phyloP scores from a whole-genome alignment of 2,888 invertebrate genomes.

The Chymomyza caudatula region DNA sequence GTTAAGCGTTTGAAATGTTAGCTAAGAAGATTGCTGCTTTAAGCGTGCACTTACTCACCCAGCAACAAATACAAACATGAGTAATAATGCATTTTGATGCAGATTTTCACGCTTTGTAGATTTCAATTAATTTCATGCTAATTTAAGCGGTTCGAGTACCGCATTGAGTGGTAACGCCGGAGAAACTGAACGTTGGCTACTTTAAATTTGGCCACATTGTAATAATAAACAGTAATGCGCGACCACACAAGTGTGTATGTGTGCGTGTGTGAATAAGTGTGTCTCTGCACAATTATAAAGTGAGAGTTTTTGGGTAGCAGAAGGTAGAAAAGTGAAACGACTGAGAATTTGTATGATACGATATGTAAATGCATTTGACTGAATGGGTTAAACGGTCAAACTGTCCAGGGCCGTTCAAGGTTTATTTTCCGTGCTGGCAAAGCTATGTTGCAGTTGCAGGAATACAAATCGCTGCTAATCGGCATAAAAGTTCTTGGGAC shows the following conservation, averaged over 20 bases:
- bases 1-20: not conserved
- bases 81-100: not conserved
- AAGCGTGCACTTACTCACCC: not conserved
- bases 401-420: not conserved
- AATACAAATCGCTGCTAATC: no score
- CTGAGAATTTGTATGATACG: constrained; percentile 37
- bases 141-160: constrained; percentile 31
- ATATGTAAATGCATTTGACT: not conserved
- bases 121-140: constrained; percentile 1
- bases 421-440: not conserved
- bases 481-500: no score
- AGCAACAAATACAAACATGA: not conserved
- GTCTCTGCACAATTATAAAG: constrained; percentile 40
- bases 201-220: constrained; percentile 56
- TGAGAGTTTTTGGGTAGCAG: constrained; percentile 50
- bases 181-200: constrained; percentile 53
- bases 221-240: constrained; percentile 25
- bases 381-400: not conserved
- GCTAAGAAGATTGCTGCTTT: not conserved
- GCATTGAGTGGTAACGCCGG: constrained; percentile 43
- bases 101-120: not conserved
- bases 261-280: constrained; percentile 10
- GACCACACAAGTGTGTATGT: not conserved
- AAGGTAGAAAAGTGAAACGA: constrained; percentile 57
- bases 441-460: no score